phyloP scores from a whole-genome alignment of 2,888 invertebrate genomes.

The Machimus atricapillus region DNA sequence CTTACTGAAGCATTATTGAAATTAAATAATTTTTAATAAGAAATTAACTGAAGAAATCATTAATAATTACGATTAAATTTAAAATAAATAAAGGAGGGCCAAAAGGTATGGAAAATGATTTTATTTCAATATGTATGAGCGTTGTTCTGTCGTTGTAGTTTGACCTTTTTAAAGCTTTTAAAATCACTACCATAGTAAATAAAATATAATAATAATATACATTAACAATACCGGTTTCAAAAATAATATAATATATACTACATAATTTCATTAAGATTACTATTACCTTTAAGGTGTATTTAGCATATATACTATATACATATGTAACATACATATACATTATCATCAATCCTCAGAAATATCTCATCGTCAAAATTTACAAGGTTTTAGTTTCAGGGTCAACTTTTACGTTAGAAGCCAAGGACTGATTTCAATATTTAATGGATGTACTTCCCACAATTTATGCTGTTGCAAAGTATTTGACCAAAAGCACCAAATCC shows the following conservation, averaged over 20 bases:
- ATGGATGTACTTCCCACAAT: background rate
- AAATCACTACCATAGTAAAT: too few species aligned
- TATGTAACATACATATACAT: too few species aligned
- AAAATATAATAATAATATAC: too few species aligned
- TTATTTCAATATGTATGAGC: too few species aligned
- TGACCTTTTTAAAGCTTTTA: too few species aligned
- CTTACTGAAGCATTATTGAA: background rate
- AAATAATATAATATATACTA: too few species aligned
- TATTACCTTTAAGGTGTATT: too few species aligned
- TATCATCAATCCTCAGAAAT: background rate
- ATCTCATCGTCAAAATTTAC: background rate
- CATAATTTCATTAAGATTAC: too few species aligned
- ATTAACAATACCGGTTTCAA: too few species aligned
- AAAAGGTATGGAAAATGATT: background rate
- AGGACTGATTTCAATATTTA: background rate
- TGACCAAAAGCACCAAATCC: background rate
- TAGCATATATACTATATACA: too few species aligned
- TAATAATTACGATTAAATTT: background rate
- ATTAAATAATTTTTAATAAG: background rate
- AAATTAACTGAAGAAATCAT: background rate
- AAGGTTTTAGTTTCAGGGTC: background rate
- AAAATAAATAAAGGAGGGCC: too few species aligned
- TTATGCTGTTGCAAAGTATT: background rate
- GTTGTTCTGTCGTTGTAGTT: too few species aligned
- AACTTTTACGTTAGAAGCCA: background rate